Evolutionary conservation across 2,888 invertebrate species (phyloP).

Genomic region (Molorchus minor): DNA sequence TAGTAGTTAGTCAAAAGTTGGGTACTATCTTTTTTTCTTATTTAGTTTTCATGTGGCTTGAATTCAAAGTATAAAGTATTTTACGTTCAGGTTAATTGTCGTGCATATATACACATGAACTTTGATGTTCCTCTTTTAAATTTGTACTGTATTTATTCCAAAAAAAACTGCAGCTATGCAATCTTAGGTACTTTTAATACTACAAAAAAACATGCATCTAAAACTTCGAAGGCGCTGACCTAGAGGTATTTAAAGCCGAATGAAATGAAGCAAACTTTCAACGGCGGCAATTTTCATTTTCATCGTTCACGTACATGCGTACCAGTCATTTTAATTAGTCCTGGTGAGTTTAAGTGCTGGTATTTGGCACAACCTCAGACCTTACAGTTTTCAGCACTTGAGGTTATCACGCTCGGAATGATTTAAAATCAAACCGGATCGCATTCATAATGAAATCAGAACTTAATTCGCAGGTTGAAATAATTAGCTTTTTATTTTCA

Average conservation of each 20-base stretch:
- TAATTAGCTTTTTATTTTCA: slow-evolving; percentile 15
- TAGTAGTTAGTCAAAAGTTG: no score
- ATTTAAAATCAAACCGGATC: slow-evolving; percentile 30
- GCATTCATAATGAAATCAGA: slow-evolving; percentile 20
- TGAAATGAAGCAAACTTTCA: slow-evolving; percentile 41
- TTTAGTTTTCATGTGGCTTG: no score
- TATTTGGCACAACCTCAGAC: slow-evolving; percentile 47
- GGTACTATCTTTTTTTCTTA: no score
- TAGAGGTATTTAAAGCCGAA: slow-evolving; percentile 20
- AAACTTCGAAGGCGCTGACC: slow-evolving; percentile 1
- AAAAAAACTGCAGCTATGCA: no score
- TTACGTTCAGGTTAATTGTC: no score
- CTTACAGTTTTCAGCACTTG: slow-evolving; percentile 41
- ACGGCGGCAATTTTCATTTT: slow-evolving; percentile 41
- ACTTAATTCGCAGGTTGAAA: slow-evolving; percentile 6
- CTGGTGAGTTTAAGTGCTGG: slow-evolving; percentile 39
- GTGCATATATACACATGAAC: no score
- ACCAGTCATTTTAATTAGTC: slow-evolving; percentile 48
- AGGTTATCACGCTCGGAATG: slow-evolving; percentile 30
- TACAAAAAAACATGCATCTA: neutral
- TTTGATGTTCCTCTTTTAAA: no score
- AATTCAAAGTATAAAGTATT: no score
- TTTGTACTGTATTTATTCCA: no score
- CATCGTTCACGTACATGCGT: slow-evolving; percentile 46
- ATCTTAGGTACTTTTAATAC: neutral